phyloP scores from a whole-genome alignment of 1,140 invertebrate species.

The Lepidurus apus region DNA sequence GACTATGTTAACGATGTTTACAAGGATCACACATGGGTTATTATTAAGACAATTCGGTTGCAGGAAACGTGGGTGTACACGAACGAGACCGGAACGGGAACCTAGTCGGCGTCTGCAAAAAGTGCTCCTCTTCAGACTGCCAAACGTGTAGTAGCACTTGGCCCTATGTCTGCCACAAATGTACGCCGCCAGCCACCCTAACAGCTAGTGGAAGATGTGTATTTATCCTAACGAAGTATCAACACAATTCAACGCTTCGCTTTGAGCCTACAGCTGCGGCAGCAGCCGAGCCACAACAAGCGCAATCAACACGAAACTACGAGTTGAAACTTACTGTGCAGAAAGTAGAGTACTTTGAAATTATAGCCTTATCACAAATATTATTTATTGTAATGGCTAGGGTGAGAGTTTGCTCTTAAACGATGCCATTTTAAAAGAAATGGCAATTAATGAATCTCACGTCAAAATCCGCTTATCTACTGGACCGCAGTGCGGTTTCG shows the following conservation, averaged over 20 bases:
- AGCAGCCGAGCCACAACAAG: not conserved
- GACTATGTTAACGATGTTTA: conserved; percentile 19
- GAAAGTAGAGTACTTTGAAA: not conserved
- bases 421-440: not conserved
- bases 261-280: not conserved
- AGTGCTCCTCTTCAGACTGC: not conserved
- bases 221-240: not conserved
- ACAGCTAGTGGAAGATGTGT: conserved; percentile 4
- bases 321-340: not conserved
- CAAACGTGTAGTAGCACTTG: not conserved
- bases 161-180: not conserved
- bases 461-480: not conserved
- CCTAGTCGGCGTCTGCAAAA: conserved; percentile 11
- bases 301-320: not conserved
- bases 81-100: not conserved
- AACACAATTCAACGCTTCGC: not conserved
- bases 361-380: not conserved
- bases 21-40: conserved; percentile 18
- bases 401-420: not conserved
- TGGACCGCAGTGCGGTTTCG: not conserved
- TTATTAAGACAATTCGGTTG: not conserved
- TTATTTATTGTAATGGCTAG: not conserved
- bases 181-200: not conserved
- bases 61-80: not conserved
- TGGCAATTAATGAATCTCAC: not conserved